Base-by-base conservation (phyloP, 2,888 invertebrate genomes). In the Incurvaria masculella region DNA sequence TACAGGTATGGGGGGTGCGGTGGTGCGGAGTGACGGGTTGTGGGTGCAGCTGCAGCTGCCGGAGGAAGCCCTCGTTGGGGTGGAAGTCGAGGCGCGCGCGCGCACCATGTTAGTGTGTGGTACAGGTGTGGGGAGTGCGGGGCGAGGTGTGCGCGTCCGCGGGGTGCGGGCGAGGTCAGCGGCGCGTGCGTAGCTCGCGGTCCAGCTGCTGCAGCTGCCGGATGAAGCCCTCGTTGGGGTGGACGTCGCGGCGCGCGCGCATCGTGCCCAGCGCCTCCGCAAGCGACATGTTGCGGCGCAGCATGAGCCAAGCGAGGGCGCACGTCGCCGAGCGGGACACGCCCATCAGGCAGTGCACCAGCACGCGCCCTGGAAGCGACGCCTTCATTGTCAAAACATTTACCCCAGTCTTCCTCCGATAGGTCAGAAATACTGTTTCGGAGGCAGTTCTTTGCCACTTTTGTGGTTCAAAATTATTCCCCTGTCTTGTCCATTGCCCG, bases 281-380 rank as follows among this genome's bases (percentile, higher is more conserved):
- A 11, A 89, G 85, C 40, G 85, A 72, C 86, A 91, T 88, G 52
- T 83, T 83, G 50, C 86, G 84, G 60, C 85, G 85, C 58, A 91
- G 86, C 88, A 92, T 91, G 51, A 92, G 78, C 64, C 88, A 91
- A 4, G 91, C 90, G 54, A 91, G 69, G 2, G 88, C 88, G 60
- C 89, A 87, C 1, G 91, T 91, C 44, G 90, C 87, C 39, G 91
- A 91, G 8, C 92, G 84, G 2, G 91, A 91, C 59, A 91, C 85
- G 23, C 91, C 91, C 79, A 89, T 86, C 58, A 88, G 73, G 61
- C 92, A 92, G 66, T 92, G 90, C 6, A 92, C 89, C 49, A 89
- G 79, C 33, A 88, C 85, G 64, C 87, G 88, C 52, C 91, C 91
- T 91, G 63, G 8, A 62, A 64, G 41, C 33, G 39, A 45, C 46